Evolutionary conservation across 1,140 invertebrate genomes (phyloP).

Genomic region (Sarcophaga peregrina): DNA sequence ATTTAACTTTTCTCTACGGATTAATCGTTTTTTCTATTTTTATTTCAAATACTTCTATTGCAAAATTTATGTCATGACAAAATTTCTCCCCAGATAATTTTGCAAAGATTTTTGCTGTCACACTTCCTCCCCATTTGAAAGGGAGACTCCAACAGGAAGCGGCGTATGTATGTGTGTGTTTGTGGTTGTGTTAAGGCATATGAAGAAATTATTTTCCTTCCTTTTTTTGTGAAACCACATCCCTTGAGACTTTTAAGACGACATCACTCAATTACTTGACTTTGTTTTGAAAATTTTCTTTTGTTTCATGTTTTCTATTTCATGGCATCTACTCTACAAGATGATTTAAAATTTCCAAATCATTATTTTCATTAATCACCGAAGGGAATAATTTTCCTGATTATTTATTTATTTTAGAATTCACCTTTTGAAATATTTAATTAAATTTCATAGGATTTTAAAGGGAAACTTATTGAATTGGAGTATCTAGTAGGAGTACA

Average conservation of each 20-base stretch:
- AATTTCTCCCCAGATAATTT: not conserved
- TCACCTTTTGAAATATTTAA: too few species aligned
- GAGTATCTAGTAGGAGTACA: too few species aligned
- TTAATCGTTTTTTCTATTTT: not conserved
- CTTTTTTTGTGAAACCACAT: not conserved
- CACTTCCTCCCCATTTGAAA: not conserved
- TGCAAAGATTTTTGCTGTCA: not conserved
- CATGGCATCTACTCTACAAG: too few species aligned
- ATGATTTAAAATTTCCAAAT: too few species aligned
- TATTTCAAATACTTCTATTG: not conserved
- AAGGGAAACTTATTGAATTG: too few species aligned
- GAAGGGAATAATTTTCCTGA: too few species aligned
- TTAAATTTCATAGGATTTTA: too few species aligned
- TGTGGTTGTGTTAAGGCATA: not conserved
- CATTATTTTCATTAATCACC: too few species aligned
- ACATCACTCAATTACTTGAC: constrained; percentile 21
- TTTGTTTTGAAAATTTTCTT: not conserved
- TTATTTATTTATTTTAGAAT: too few species aligned
- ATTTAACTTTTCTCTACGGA: not conserved
- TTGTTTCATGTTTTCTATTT: not conserved
- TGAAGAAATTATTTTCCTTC: not conserved
- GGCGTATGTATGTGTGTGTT: not conserved
- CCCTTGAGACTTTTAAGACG: not conserved
- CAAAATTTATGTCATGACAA: not conserved
- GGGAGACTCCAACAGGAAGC: not conserved